Base-by-base conservation (phyloP, 2,888 invertebrate genomes). In the Pediacus dermestoides region DNA sequence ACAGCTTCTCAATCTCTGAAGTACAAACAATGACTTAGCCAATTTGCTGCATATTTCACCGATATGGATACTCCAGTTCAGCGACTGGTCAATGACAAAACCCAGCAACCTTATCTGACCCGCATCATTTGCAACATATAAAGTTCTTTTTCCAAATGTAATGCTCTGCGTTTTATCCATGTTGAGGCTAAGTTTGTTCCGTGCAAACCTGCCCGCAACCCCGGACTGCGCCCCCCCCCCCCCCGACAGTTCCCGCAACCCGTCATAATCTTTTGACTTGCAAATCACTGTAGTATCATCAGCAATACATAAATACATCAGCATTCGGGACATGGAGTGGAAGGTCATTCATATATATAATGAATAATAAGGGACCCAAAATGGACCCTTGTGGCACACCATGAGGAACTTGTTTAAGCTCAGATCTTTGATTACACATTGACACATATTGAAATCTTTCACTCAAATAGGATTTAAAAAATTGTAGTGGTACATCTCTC, bases 341-440 rank as follows among this genome's bases (percentile, higher is more conserved):
- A 6, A 18, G 21, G 26, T 26, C 26, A 10, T 26, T 26, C 9
- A 26, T 26, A 10, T 26, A 26, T n/a, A 26, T n/a, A 26, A 26
- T 26, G 10, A 26, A 26, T 9, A 26, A 26, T 26, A 26, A 10
- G 6, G 26, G 8, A 10, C 26, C 26, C 4, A 26, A 9, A 26
- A 26, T 10, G 6, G 26, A n/a, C 4, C 26, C 26, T 26, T n/a
- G 26, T 7, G 21, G 21, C 21, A 18, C 21, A 18, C 21, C 21
- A 8, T 18, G 21, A n/a, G n/a, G n/a, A n/a, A n/a, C n/a, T n/a
- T n/a, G n/a, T n/a, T n/a, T n/a, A n/a, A n/a, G n/a, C n/a, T n/a
- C n/a, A n/a, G n/a, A n/a, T n/a, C n/a, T n/a, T n/a, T n/a, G n/a
- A n/a, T n/a, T n/a, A n/a, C n/a, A n/a, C n/a, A n/a, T n/a, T n/a